Conservation (phyloP, 2,113 vertebrate genomes). For the Catharus bicknelli region DNA sequence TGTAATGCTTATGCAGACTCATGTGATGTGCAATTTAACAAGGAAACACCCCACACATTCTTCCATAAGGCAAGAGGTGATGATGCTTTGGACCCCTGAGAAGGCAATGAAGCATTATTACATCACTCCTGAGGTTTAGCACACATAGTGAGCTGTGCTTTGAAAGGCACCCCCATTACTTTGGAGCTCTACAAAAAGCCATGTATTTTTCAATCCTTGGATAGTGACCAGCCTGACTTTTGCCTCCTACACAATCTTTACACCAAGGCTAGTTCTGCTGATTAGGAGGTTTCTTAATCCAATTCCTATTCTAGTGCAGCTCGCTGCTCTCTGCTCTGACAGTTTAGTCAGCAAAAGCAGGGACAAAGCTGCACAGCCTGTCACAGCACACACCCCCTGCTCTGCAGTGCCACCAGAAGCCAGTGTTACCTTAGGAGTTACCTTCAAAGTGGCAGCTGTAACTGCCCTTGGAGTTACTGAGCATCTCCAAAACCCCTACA, state of each 20-base stretch:
- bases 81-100: not conserved
- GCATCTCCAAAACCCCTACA: not conserved
- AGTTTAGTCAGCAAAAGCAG: not conserved
- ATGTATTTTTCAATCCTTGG: not conserved
- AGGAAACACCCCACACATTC: not conserved
- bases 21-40: constrained; percentile 56
- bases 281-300: not conserved
- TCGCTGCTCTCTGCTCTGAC: not conserved
- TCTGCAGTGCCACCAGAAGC: not conserved
- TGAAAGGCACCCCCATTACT: not conserved
- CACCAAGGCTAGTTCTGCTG: not conserved
- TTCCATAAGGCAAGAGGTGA: not conserved
- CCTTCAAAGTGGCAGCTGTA: not conserved
- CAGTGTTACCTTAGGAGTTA: not conserved
- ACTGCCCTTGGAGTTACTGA: not conserved
- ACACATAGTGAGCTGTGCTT: not conserved
- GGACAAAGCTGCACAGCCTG: not conserved
- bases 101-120: constrained; percentile 18
- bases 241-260: not conserved
- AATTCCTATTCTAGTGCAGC: not conserved
- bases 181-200: not conserved
- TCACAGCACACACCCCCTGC: not conserved
- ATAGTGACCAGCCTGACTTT: not conserved
- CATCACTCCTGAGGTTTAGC: not conserved
- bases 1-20: not conserved